Percentiles rank a stretch among this genome's conserved stretches.
phyloP scores from a whole-genome alignment of 2,888 invertebrate genomes.

The Caenorhabditis japonica region DNA sequence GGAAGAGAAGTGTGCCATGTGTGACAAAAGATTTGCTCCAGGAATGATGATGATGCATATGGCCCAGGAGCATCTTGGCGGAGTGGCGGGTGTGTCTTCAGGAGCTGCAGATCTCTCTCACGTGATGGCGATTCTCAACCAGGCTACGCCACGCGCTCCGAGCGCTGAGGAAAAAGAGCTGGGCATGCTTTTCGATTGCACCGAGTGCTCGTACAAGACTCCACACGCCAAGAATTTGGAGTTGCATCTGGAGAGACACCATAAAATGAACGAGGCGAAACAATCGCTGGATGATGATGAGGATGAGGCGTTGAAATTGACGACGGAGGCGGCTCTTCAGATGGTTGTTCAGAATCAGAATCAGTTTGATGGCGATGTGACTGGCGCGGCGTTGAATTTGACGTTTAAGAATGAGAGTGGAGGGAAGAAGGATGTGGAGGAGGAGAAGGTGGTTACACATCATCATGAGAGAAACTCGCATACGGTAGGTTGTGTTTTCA shows the following conservation, averaged over 20 bases:
- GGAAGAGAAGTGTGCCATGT: constrained; percentile 57
- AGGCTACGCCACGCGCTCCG: constrained; percentile 7
- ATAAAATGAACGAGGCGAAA: constrained; percentile 62
- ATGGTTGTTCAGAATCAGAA: constrained; percentile 65
- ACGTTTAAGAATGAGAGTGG: constrained; percentile 48
- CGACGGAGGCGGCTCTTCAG: constrained; percentile 66
- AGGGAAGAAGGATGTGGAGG: constrained; percentile 48
- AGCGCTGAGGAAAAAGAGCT: constrained; percentile 26
- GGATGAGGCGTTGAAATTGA: constrained; percentile 66
- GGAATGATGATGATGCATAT: constrained; percentile 51
- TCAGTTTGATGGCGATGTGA: constrained; percentile 33
- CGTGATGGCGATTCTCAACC: constrained; percentile 30
- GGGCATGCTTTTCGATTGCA: constrained; percentile 41
- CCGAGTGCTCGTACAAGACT: constrained; percentile 59
- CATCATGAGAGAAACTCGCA: constrained; percentile 69
- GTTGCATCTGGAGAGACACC: constrained; percentile 64
- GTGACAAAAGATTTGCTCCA: constrained; percentile 51
- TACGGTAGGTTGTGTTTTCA: constrained; percentile 61
- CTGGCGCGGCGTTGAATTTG: constrained; percentile 47
- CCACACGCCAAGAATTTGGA: constrained; percentile 62
- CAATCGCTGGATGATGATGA: constrained; percentile 55
- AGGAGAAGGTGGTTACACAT: constrained; percentile 50
- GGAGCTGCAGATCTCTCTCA: constrained; percentile 32
- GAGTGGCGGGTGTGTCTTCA: background rate
- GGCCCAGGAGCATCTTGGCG: constrained; percentile 50